A percentile compares a stretch with the other conserved stretches of the same genome.
Evolutionary conservation across 2,888 invertebrate species (phyloP).

Genomic region (Crematogaster levior): DNA sequence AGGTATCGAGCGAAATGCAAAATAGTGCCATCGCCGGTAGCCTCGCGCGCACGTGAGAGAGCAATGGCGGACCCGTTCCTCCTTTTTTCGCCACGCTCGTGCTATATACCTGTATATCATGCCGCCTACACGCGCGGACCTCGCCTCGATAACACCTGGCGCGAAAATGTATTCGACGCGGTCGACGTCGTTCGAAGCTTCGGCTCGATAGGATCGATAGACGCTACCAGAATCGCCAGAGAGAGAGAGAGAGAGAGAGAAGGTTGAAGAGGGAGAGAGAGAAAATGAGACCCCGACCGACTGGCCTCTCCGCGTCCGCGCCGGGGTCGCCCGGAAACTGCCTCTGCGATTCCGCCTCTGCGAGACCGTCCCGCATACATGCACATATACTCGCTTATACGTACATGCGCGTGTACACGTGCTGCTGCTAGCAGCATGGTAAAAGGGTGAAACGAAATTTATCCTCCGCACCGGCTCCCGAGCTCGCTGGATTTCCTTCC

Average conservation of each 20-base stretch:
- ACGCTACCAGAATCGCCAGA: constrained; percentile 71
- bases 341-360: constrained; percentile 68
- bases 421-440: constrained; percentile 41
- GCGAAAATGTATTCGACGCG: constrained; percentile 74
- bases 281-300: constrained; percentile 57
- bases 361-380: constrained; percentile 58
- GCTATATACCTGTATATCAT: constrained; percentile 40
- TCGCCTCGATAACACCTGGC: constrained; percentile 63
- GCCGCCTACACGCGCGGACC: constrained; percentile 51
- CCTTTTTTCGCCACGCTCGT: constrained; percentile 54
- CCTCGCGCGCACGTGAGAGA: constrained; percentile 64
- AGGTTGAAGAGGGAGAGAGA: constrained; percentile 33
- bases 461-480: constrained; percentile 33
- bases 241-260: constrained; percentile 23
- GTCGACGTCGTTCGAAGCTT: constrained; percentile 72
- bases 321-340: constrained; percentile 73
- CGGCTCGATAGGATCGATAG: constrained; percentile 76
- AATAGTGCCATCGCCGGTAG: constrained; percentile 57
- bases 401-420: constrained; percentile 29
- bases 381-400: constrained; percentile 31
- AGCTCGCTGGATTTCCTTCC: constrained; percentile 45
- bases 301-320: constrained; percentile 67
- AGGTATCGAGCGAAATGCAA: constrained; percentile 59
- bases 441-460: constrained; percentile 51
- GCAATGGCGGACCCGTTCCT: constrained; percentile 58